A percentile compares a stretch with the other conserved stretches of the same genome.
Evolutionary conservation across 2,113 vertebrate species (phyloP).

Genomic region (Stegastes partitus): DNA sequence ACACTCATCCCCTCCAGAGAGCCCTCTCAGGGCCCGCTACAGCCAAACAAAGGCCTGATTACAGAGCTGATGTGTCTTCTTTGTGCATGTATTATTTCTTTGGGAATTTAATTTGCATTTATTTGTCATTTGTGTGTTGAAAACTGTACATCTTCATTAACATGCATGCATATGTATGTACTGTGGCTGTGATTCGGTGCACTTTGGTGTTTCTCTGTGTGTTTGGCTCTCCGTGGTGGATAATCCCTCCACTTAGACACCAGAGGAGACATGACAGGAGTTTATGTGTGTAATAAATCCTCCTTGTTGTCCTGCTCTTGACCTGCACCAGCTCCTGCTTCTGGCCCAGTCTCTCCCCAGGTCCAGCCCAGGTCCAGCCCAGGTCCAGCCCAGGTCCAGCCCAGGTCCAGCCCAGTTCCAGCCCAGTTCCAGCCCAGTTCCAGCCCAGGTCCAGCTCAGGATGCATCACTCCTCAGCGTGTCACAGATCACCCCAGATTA

Average conservation of each 20-base stretch:
- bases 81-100: slow-evolving; percentile 42
- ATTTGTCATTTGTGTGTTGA: slow-evolving; percentile 40
- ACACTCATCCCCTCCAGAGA: slow-evolving; percentile 21
- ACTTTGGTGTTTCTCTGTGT: slow-evolving; percentile 28
- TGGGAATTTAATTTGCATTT: slow-evolving; percentile 66
- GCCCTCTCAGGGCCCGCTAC: slow-evolving; percentile 38
- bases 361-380: slow-evolving; percentile 10
- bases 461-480: slow-evolving; percentile 30
- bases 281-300: slow-evolving; percentile 42
- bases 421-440: not conserved
- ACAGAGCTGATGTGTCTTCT: slow-evolving; percentile 28
- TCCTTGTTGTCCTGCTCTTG: slow-evolving; percentile 43
- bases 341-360: not conserved
- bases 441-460: not conserved
- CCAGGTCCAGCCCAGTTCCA: not conserved
- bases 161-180: slow-evolving; percentile 60
- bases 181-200: not conserved
- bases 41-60: slow-evolving; percentile 52
- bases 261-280: slow-evolving; percentile 32
- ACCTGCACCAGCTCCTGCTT: slow-evolving; percentile 6
- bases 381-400: not conserved
- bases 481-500: slow-evolving; percentile 23
- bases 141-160: slow-evolving; percentile 45
- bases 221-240: slow-evolving; percentile 10
- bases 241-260: slow-evolving; percentile 16